phyloP scores from a whole-genome alignment of 2,113 vertebrate species.

The Forbesichthys papilliferus region DNA sequence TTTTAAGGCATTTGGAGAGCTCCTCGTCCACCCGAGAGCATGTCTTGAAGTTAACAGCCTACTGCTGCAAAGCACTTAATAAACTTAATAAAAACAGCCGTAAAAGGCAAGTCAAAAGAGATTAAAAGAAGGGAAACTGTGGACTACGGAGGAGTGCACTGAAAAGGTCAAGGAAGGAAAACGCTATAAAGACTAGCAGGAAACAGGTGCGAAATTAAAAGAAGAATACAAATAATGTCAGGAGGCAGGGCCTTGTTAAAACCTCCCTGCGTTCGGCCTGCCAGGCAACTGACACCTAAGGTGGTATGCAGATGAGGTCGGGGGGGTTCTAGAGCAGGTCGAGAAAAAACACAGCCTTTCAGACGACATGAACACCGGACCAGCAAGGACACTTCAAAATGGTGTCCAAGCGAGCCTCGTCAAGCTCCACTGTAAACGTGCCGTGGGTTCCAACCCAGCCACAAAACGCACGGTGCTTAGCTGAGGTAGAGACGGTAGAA shows the following conservation, averaged over 20 bases:
- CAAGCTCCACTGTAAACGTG: neutral
- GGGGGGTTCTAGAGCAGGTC: neutral
- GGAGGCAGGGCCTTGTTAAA: neutral
- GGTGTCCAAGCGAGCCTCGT: neutral
- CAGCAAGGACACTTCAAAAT: too few species aligned
- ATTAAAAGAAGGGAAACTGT: neutral
- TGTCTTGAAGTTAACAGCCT: neutral
- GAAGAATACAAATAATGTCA: neutral
- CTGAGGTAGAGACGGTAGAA: too few species aligned
- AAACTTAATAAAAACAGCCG: neutral
- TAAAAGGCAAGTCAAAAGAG: neutral
- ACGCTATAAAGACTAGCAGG: neutral
- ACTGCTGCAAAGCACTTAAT: neutral
- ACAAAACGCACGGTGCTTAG: neutral
- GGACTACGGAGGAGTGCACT: neutral
- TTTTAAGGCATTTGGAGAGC: constrained; percentile 1
- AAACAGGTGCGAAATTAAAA: neutral
- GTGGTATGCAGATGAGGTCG: constrained; percentile 41
- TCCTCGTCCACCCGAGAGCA: neutral
- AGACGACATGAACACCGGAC: neutral
- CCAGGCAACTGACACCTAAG: constrained; percentile 30
- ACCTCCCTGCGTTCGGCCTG: neutral
- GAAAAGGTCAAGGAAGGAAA: neutral
- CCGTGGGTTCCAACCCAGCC: neutral
- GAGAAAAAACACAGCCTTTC: neutral